Conservation (phyloP, 2,113 vertebrate species). For the Dipodomys ordii region DNA sequence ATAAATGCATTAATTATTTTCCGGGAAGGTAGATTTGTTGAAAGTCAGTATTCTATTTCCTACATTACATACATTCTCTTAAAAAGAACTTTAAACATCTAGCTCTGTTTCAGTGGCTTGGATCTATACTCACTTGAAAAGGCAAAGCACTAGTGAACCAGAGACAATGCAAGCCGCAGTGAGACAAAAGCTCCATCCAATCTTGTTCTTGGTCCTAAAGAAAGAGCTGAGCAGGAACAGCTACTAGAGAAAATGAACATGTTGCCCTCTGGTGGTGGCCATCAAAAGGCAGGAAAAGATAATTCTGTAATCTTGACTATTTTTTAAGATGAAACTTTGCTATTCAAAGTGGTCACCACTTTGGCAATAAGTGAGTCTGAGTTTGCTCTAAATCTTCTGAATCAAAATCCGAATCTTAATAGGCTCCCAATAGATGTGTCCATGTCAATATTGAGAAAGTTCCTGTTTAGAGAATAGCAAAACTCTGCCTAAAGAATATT, state of each 20-base stretch:
- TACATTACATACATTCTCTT: background rate
- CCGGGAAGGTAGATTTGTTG: background rate
- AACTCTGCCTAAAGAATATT: background rate
- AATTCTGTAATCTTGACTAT: background rate
- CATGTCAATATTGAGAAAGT: background rate
- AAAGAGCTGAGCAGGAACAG: background rate
- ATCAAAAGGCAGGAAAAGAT: background rate
- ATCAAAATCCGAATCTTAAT: background rate
- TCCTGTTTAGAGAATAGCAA: background rate
- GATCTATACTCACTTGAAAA: background rate
- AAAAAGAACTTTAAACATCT: background rate
- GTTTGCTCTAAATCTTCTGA: background rate
- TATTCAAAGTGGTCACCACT: background rate
- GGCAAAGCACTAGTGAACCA: background rate
- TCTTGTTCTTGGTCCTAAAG: background rate
- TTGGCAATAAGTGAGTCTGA: background rate
- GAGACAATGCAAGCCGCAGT: background rate
- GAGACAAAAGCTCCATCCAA: background rate
- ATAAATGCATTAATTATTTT: slow-evolving; percentile 15
- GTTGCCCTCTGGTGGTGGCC: slow-evolving; percentile 65
- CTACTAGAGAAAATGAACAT: background rate
- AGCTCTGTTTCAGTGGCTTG: background rate
- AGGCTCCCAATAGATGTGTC: background rate
- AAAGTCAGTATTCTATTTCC: slow-evolving; percentile 35
- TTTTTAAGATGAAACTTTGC: background rate